Conservation (phyloP, 1,140 invertebrate genomes). For the Tachypleus tridentatus region DNA sequence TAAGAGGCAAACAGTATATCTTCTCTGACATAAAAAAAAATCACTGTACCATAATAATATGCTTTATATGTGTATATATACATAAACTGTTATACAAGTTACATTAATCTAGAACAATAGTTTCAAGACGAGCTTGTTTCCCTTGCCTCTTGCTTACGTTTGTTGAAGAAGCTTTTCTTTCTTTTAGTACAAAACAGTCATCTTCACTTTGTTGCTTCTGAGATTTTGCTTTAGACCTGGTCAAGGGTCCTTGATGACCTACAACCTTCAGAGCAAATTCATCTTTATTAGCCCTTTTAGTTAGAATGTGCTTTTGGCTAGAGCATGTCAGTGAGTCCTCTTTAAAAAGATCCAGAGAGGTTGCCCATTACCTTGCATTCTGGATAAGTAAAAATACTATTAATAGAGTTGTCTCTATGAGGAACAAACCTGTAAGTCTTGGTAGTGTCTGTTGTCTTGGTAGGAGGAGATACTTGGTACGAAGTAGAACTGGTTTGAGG, state of each 20-base stretch:
- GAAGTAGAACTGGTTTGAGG: constrained; percentile 6
- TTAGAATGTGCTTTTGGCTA: constrained; percentile 1
- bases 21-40: no score
- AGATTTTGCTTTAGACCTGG: constrained; percentile 7
- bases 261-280: background rate
- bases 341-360: constrained; percentile 14
- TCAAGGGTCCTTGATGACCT: constrained; percentile 8
- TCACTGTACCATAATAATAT: no score
- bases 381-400: constrained; percentile 22
- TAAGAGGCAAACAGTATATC: no score
- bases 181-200: constrained; percentile 14
- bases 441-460: constrained; percentile 1
- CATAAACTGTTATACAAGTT: no score
- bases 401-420: background rate
- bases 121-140: constrained; percentile 7
- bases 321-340: constrained; percentile 2
- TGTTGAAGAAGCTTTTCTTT: background rate
- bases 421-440: background rate
- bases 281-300: background rate
- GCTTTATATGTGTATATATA: no score
- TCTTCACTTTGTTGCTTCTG: constrained; percentile 5
- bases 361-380: constrained; percentile 19
- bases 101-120: constrained; percentile 9
- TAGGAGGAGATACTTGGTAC: constrained; percentile 4
- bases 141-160: background rate